phyloP scores from a whole-genome alignment of 2,888 invertebrate genomes.

The Odontomyia ornata region DNA sequence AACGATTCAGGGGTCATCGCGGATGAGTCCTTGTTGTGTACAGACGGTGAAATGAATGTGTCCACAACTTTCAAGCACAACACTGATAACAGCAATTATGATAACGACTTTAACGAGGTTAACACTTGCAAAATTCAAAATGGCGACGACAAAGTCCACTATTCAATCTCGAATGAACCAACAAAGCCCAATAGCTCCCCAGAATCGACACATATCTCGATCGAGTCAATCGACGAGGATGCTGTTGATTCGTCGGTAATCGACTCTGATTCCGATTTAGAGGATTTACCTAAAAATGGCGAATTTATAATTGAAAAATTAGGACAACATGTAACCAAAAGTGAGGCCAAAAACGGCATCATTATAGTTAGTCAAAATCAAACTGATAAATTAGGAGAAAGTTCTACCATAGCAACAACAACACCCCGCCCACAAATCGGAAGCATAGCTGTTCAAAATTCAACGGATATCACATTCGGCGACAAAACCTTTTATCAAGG shows the following conservation, averaged over 20 bases:
- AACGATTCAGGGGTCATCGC: conserved; percentile 61
- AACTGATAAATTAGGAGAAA: conserved; percentile 4
- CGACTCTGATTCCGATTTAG: conserved; percentile 59
- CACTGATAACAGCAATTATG: conserved; percentile 34
- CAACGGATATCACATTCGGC: conserved; percentile 78
- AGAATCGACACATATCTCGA: conserved; percentile 55
- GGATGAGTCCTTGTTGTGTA: conserved; percentile 54
- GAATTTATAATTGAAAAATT: conserved; percentile 60
- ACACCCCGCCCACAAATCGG: conserved; percentile 65
- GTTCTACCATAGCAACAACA: not conserved
- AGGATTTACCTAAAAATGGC: conserved; percentile 53
- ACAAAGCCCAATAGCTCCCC: conserved; percentile 37
- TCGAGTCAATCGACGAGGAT: conserved; percentile 60
- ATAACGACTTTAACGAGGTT: conserved; percentile 1
- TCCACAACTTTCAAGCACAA: not conserved
- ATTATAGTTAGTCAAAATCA: conserved; percentile 44
- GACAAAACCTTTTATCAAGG: conserved; percentile 81
- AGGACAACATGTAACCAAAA: conserved; percentile 57
- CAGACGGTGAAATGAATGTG: conserved; percentile 47
- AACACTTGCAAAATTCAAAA: conserved; percentile 11
- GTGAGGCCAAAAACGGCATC: conserved; percentile 42
- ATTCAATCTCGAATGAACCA: not conserved
- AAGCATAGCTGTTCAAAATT: conserved; percentile 73
- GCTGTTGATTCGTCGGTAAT: conserved; percentile 59
- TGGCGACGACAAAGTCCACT: conserved; percentile 9